Percentiles rank a stretch among this genome's conserved stretches.
These are phyloP conservation scores for Crioceris asparagi DNA, from an alignment of 2,888 invertebrate species.

Conservation along the genomic window DNA sequence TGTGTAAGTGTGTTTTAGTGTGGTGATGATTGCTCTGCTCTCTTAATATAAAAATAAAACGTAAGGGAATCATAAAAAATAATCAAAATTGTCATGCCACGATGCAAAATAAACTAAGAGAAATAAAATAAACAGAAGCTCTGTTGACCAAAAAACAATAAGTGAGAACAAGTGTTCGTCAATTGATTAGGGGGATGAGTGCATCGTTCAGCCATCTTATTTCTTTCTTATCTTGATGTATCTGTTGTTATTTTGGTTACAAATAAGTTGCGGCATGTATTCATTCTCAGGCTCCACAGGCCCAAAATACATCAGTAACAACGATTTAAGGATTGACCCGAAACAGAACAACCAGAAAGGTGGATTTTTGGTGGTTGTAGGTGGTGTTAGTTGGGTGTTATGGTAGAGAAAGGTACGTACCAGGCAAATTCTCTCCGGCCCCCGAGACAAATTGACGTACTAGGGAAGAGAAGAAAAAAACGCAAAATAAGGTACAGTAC, in stretches of 20 bases:
- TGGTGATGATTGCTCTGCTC: constrained; percentile 37
- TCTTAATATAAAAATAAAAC: constrained; percentile 25
- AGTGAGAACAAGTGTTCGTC: constrained; percentile 30
- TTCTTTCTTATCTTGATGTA: constrained; percentile 6
- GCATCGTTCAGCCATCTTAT: constrained; percentile 21
- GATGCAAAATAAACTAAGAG: constrained; percentile 29
- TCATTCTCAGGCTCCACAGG: no score
- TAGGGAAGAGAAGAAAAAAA: constrained; percentile 41
- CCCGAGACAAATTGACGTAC: constrained; percentile 44
- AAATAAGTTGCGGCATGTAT: no score
- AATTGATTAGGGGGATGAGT: constrained; percentile 35
- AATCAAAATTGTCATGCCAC: constrained; percentile 34
- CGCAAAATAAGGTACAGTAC: constrained; percentile 42
- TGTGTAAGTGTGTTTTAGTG: constrained; percentile 3
- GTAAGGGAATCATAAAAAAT: constrained; percentile 26
- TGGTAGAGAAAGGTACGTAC: constrained; percentile 40
- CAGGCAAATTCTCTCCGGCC: constrained; percentile 43
- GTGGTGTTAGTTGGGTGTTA: constrained; percentile 38
- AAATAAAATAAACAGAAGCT: constrained; percentile 12
- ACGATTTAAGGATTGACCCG: constrained; percentile 17
- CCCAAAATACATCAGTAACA: no score
- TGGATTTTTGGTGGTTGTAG: constrained; percentile 32
- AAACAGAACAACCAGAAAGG: constrained; percentile 39
- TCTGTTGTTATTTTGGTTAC: no score
- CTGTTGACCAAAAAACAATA: no score